Evolutionary conservation across 2,113 vertebrate species (phyloP).

Genomic region (Meriones unguiculatus): DNA sequence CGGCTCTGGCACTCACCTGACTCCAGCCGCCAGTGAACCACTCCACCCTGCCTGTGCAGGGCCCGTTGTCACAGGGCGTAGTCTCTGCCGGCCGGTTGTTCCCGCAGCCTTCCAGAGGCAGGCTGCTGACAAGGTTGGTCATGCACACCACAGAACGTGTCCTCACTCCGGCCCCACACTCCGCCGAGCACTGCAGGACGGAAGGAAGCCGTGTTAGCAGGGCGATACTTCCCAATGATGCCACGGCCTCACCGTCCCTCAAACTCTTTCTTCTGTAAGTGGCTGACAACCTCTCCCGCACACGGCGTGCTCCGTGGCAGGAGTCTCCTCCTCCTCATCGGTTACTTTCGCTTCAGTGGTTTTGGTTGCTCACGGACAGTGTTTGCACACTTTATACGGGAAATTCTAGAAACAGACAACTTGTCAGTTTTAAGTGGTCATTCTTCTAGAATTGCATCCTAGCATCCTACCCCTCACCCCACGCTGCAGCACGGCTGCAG

Average conservation of each 20-base stretch:
- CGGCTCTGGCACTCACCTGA: slow-evolving; percentile 88
- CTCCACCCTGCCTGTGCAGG: slow-evolving; percentile 93
- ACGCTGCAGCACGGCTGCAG: not conserved
- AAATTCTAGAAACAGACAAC: not conserved
- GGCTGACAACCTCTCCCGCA: not conserved
- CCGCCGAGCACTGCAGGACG: slow-evolving; percentile 92
- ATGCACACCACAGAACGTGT: slow-evolving; percentile 93
- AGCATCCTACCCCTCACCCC: too few relatives aligned
- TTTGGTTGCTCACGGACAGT: not conserved
- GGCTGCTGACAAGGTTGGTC: slow-evolving; percentile 93
- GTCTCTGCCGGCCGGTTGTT: slow-evolving; percentile 90
- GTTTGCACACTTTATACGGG: not conserved
- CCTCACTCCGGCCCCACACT: slow-evolving; percentile 92
- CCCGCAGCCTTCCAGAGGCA: slow-evolving; percentile 96
- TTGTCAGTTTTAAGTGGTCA: not conserved
- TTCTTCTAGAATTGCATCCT: not conserved
- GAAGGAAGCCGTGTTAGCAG: not conserved
- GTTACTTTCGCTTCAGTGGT: not conserved
- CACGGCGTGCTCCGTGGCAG: fast-evolving
- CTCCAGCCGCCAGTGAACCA: slow-evolving; percentile 98
- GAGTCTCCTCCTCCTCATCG: not conserved
- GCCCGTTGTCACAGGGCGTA: slow-evolving; percentile 91
- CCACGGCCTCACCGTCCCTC: not conserved
- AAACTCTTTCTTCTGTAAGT: not conserved
- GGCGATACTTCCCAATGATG: not conserved